Evolutionary conservation across 2,113 vertebrate species (phyloP).

Genomic region (Semnopithecus entellus): DNA sequence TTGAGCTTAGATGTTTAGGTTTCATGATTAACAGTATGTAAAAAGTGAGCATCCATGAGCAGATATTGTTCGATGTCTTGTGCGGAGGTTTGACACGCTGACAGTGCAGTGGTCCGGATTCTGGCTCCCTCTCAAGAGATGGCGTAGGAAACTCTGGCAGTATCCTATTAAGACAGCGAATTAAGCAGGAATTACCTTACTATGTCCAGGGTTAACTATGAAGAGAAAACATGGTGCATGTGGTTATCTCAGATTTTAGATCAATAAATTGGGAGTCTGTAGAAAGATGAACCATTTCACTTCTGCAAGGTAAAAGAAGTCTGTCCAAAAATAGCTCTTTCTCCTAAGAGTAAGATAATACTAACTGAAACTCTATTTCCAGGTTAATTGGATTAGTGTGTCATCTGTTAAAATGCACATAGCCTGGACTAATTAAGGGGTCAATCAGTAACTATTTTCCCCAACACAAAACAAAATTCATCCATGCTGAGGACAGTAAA

Average conservation of each 20-base stretch:
- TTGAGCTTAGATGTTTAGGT: background rate
- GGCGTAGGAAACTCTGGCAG: background rate
- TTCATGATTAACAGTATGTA: background rate
- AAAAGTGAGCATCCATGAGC: background rate
- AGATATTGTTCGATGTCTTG: background rate
- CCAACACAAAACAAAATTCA: background rate
- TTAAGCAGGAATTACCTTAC: background rate
- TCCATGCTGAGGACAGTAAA: background rate
- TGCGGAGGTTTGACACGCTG: background rate
- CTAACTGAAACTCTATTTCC: background rate
- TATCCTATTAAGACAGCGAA: background rate
- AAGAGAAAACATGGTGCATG: background rate
- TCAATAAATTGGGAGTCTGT: background rate
- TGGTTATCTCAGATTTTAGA: background rate
- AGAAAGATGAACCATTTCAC: background rate
- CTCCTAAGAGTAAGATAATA: background rate
- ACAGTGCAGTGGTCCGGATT: background rate
- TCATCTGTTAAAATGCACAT: background rate
- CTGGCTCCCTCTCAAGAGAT: background rate
- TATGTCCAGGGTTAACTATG: background rate
- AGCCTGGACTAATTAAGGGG: background rate
- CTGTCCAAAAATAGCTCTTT: background rate
- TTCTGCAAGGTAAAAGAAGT: background rate
- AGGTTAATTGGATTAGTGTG: background rate
- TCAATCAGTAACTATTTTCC: background rate